Evolutionary conservation across 2,888 invertebrate species (phyloP), one percentile per base, ranked within the genome.

Genomic region (Mythimna vitellina): DNA sequence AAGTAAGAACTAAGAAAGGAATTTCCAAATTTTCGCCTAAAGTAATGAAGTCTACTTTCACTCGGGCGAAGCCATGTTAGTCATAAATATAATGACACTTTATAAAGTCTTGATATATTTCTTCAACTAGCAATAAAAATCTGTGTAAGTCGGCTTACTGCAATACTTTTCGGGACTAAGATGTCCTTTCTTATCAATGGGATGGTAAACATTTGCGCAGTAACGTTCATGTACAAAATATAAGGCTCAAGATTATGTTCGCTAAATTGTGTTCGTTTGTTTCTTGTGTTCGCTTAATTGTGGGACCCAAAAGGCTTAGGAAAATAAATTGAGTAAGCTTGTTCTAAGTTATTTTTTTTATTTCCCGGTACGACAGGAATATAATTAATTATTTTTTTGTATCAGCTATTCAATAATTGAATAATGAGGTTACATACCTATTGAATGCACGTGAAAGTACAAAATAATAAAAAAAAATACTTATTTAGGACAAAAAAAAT

Each of bases 191-290:
- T 73, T 63, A 70, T 63, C 58, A 80, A 69, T 51, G 22, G 10
- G 38, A 38, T 0, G 38, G 29, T n/a, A 51, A 60, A 63, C 14
- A 63, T 63, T 22, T 53, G 53, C 46, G 51, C 10, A 22, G 25
- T 60, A 68, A 58, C 35, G 53, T 68, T 62, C 38, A 68, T 62
- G 53, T 35, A 76, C 42, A 62, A 62, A 76, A 79, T 78, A 67
- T 61, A 54, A 38, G 51, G 29, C 46, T 66, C 12, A n/a, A 20
- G 32, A 7, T 38, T 51, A 14, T 54, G 14, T 42, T 46, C 22
- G 54, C 60, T 32, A 22, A 67, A 79, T 75, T 75, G 38, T 57
- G 29, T n/a, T n/a, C n/a, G n/a, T n/a, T n/a, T n/a, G n/a, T n/a
- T n/a, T 22, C 29, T 35, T 51, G 20, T 54, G 14, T 42, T 46